phyloP scores from a whole-genome alignment of 2,113 vertebrate genomes.

The Okapia johnstoni region DNA sequence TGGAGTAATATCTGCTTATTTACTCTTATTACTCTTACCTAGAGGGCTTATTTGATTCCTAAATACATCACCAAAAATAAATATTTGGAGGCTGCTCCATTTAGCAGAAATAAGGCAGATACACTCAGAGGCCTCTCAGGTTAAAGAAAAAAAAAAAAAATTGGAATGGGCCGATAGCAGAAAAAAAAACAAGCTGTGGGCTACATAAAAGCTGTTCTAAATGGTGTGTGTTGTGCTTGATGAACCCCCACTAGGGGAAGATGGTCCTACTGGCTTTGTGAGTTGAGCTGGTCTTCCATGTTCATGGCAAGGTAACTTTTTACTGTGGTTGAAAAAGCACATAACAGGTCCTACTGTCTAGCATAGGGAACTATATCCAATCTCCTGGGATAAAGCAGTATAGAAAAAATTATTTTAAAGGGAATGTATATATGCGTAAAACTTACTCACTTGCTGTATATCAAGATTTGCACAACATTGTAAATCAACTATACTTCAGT shows the following conservation, averaged over 20 bases:
- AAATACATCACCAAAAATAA: conserved; percentile 9
- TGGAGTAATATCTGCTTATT: neutral
- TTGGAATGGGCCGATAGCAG: neutral
- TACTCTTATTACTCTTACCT: neutral
- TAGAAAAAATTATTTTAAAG: neutral
- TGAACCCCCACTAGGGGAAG: neutral
- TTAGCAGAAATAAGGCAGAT: neutral
- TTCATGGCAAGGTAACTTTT: neutral
- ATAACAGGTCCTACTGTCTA: neutral
- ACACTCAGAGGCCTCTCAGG: neutral
- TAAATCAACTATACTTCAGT: neutral
- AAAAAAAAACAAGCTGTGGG: neutral
- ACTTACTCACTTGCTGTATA: neutral
- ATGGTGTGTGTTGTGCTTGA: neutral
- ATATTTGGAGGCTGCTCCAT: neutral
- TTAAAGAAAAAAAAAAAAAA: neutral
- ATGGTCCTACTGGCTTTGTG: neutral
- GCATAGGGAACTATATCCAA: neutral
- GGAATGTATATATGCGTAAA: neutral
- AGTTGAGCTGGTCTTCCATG: neutral
- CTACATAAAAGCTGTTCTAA: neutral
- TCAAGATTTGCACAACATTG: rapidly evolving
- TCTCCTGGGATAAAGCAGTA: neutral
- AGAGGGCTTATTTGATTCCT: conserved; percentile 28
- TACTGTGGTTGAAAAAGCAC: neutral